Evolutionary conservation across 2,113 vertebrate species (phyloP).

Genomic region (Thamnophis sirtalis): DNA sequence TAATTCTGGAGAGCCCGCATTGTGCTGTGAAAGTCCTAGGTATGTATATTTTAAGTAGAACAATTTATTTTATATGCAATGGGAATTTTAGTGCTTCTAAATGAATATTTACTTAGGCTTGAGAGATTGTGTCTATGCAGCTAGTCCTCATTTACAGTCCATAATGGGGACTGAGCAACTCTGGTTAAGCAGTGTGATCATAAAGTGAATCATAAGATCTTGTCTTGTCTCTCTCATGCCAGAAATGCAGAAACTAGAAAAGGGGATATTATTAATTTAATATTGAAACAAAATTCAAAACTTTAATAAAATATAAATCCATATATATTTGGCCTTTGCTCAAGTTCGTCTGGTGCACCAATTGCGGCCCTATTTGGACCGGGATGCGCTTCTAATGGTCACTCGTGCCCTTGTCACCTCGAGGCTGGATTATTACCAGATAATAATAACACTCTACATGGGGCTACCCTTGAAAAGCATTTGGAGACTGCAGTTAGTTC

Average conservation of each 20-base stretch:
- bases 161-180: not conserved
- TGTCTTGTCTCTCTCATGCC: not conserved
- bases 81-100: not conserved
- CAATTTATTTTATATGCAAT: not conserved
- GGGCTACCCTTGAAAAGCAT: too few relatives aligned
- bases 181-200: not conserved
- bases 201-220: not conserved
- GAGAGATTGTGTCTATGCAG: not conserved
- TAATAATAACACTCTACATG: too few relatives aligned
- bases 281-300: not conserved
- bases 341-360: too few relatives aligned
- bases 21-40: slow-evolving; percentile 73
- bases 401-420: too few relatives aligned
- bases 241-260: not conserved
- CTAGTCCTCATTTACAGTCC: not conserved
- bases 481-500: too few relatives aligned
- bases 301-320: not conserved
- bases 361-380: too few relatives aligned
- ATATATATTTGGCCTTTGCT: too few relatives aligned
- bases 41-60: slow-evolving; percentile 52
- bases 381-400: too few relatives aligned
- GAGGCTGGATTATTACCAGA: too few relatives aligned
- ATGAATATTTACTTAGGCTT: not conserved
- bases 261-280: not conserved
- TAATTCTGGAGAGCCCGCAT: slow-evolving; percentile 73